These are phyloP conservation scores for Gallinago media DNA, from an alignment of 2,113 vertebrate genomes.

Conservation along the genomic window DNA sequence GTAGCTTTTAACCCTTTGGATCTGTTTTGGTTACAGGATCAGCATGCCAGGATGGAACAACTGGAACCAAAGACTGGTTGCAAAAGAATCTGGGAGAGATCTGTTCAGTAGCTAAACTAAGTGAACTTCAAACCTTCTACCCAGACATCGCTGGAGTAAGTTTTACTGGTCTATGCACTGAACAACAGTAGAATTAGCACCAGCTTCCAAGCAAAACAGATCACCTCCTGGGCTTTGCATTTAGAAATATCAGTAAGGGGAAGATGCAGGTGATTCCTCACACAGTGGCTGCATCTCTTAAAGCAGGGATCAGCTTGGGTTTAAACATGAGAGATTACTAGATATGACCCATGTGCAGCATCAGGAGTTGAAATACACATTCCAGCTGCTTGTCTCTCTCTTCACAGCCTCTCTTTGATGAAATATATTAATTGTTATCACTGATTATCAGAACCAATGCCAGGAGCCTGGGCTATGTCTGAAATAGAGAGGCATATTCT, in stretches of 20 bases:
- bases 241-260: not conserved
- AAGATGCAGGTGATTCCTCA: not conserved
- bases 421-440: not conserved
- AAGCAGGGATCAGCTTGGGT: not conserved
- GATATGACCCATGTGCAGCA: not conserved
- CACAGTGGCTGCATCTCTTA: not conserved
- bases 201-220: not conserved
- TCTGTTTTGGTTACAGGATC: not conserved
- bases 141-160: constrained; percentile 35
- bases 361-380: not conserved
- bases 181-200: not conserved
- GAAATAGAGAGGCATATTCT: not conserved
- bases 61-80: not conserved
- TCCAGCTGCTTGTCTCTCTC: not conserved
- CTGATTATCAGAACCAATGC: not conserved
- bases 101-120: not conserved
- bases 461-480: not conserved
- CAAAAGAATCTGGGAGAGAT: constrained; percentile 7
- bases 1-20: not conserved
- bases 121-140: constrained; percentile 7
- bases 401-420: not conserved
- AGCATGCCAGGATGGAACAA: not conserved
- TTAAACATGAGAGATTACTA: not conserved
- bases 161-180: not conserved
- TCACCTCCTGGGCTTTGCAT: not conserved